phyloP scores from a whole-genome alignment of 2,888 invertebrate genomes.

The Aspidiotus destructor region DNA sequence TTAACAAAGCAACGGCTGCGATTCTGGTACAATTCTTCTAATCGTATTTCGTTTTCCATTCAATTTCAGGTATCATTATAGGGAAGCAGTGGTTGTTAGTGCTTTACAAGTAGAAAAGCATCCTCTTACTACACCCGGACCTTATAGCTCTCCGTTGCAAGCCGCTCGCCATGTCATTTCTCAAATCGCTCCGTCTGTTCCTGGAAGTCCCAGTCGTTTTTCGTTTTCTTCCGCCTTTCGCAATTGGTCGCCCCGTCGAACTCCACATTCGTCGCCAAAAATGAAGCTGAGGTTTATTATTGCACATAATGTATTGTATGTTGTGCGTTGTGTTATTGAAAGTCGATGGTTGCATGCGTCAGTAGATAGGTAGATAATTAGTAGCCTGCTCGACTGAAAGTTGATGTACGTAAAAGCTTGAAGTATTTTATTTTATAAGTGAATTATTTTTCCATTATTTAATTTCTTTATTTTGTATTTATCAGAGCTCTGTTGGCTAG shows the following conservation, averaged over 20 bases:
- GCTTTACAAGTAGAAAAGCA: constrained; percentile 81
- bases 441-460: not conserved
- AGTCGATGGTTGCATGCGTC: too few relatives aligned
- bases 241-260: constrained; percentile 34
- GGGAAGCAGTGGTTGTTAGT: constrained; percentile 85
- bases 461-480: not conserved
- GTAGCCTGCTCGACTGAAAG: too few relatives aligned
- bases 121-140: constrained; percentile 39
- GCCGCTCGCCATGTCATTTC: constrained; percentile 34
- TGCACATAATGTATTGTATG: constrained; percentile 29
- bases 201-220: constrained; percentile 36
- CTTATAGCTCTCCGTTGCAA: constrained; percentile 38
- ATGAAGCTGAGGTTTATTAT: constrained; percentile 73
- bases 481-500: not conserved
- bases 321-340: too few relatives aligned
- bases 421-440: not conserved
- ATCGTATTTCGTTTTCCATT: not conserved
- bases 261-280: constrained; percentile 74
- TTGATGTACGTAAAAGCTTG: not conserved
- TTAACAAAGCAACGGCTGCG: not conserved
- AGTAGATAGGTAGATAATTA: too few relatives aligned
- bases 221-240: constrained; percentile 43
- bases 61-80: constrained; percentile 70
- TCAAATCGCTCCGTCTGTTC: constrained; percentile 35
- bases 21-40: not conserved